Percentiles rank a stretch among this genome's conserved stretches.
These are phyloP conservation scores for Orius laevigatus DNA, from an alignment of 1,140 invertebrate genomes.

Conservation along the genomic window DNA sequence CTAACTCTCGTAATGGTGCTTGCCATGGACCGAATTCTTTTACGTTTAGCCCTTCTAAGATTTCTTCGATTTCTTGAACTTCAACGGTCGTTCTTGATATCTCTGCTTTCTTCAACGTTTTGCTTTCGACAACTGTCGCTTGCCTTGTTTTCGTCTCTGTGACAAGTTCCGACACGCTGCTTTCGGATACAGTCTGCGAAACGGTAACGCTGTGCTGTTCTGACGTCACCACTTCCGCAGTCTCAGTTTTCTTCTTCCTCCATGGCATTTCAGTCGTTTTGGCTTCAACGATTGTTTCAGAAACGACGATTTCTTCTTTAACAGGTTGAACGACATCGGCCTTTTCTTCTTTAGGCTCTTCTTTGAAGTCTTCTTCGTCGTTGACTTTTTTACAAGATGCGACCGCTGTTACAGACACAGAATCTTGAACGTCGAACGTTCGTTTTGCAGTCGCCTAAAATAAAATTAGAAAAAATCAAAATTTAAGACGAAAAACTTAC, in stretches of 20 bases:
- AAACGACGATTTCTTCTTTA: conserved; percentile 28
- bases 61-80: conserved; percentile 52
- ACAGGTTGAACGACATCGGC: conserved; percentile 15
- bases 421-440: conserved; percentile 28
- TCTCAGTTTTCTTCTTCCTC: conserved; percentile 4
- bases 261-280: conserved; percentile 12
- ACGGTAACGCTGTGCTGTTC: conserved; percentile 13
- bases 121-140: conserved; percentile 23
- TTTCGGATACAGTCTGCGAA: conserved; percentile 14
- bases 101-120: conserved; percentile 29
- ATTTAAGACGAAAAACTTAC: conserved; percentile 12
- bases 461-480: neutral
- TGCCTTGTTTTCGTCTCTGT: conserved; percentile 15
- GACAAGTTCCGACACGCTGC: conserved; percentile 15
- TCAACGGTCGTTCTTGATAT: conserved; percentile 32
- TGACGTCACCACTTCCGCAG: conserved; percentile 4
- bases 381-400: conserved; percentile 43
- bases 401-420: conserved; percentile 39
- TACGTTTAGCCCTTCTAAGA: conserved; percentile 51
- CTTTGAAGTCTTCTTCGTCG: conserved; percentile 28
- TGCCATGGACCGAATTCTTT: conserved; percentile 65
- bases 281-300: conserved; percentile 28
- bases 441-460: conserved; percentile 16
- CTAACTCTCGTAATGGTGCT: conserved; percentile 57
- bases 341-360: conserved; percentile 24